These are phyloP conservation scores for Lethocerus indicus DNA, from an alignment of 1,140 invertebrate species.

Conservation along the genomic window DNA sequence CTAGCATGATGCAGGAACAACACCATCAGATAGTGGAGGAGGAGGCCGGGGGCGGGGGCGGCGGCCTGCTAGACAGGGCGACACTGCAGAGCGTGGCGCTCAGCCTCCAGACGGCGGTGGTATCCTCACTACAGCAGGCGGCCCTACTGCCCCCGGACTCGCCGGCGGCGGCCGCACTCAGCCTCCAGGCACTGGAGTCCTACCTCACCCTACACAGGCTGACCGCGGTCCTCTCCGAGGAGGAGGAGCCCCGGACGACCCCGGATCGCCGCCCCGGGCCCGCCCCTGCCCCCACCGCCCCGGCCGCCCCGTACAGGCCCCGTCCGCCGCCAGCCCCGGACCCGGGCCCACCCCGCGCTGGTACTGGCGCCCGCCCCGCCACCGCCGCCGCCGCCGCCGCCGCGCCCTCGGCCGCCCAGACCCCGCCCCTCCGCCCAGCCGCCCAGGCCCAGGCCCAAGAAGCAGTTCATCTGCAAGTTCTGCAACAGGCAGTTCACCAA, in stretches of 20 bases:
- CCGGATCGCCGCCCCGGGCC: constrained; percentile 27
- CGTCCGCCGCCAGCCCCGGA: constrained; percentile 30
- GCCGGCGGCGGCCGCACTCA: constrained; percentile 57
- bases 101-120: constrained; percentile 56
- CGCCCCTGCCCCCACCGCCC: constrained; percentile 27
- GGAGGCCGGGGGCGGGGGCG: neutral
- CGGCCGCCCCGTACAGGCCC: constrained; percentile 32
- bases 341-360: constrained; percentile 18
- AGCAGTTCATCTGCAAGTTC: constrained; percentile 77
- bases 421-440: too few relatives aligned
- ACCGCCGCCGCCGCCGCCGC: constrained; percentile 28
- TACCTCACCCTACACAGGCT: constrained; percentile 63
- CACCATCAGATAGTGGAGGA: too few relatives aligned
- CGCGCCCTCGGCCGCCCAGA: constrained; percentile 33
- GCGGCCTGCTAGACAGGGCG: neutral
- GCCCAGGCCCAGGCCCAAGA: constrained; percentile 36
- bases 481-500: constrained; percentile 96
- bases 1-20: too few relatives aligned
- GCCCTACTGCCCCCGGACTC: constrained; percentile 57
- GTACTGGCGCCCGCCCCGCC: constrained; percentile 25
- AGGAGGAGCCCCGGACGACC: constrained; percentile 24
- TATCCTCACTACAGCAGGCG: constrained; percentile 54
- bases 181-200: constrained; percentile 64
- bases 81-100: constrained; percentile 36
- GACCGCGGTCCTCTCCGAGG: constrained; percentile 29